phyloP scores from a whole-genome alignment of 1,140 invertebrate genomes.

The Macrobrachium nipponense region DNA sequence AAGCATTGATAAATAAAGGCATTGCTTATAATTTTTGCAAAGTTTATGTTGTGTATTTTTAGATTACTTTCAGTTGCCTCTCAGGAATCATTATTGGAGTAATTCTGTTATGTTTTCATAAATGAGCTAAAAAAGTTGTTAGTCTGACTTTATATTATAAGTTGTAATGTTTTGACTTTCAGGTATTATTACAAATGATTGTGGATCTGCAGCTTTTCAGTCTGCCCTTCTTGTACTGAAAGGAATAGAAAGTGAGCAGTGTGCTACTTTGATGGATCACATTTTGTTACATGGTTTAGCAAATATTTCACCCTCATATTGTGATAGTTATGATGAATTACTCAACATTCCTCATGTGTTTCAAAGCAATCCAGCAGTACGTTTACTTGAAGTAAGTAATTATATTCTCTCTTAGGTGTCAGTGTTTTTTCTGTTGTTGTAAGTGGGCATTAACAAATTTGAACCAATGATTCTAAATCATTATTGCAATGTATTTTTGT shows the following conservation, averaged over 20 bases:
- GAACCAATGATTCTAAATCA: no score
- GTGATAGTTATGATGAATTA: background rate
- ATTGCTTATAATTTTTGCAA: no score
- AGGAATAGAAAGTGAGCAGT: constrained; percentile 3
- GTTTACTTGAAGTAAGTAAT: constrained; percentile 32
- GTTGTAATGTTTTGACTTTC: background rate
- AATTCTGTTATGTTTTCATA: background rate
- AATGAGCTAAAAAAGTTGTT: constrained; percentile 12
- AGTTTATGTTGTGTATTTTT: no score
- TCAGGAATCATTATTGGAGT: background rate
- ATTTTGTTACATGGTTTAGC: constrained; percentile 73
- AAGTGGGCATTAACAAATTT: no score
- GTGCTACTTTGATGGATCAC: constrained; percentile 13
- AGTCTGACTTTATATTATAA: constrained; percentile 19
- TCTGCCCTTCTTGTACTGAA: constrained; percentile 64
- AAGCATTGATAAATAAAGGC: no score
- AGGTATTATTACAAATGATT: constrained; percentile 52
- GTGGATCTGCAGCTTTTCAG: constrained; percentile 65
- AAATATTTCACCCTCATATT: background rate
- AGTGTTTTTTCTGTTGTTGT: no score
- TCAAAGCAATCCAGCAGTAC: constrained; percentile 21
- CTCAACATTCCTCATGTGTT: constrained; percentile 23
- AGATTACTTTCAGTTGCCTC: background rate
- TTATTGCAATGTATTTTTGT: no score
- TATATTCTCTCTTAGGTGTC: no score